These are phyloP conservation scores for Acanthococcus lagerstroemiae DNA, from an alignment of 2,888 invertebrate genomes.

Conservation along the genomic window DNA sequence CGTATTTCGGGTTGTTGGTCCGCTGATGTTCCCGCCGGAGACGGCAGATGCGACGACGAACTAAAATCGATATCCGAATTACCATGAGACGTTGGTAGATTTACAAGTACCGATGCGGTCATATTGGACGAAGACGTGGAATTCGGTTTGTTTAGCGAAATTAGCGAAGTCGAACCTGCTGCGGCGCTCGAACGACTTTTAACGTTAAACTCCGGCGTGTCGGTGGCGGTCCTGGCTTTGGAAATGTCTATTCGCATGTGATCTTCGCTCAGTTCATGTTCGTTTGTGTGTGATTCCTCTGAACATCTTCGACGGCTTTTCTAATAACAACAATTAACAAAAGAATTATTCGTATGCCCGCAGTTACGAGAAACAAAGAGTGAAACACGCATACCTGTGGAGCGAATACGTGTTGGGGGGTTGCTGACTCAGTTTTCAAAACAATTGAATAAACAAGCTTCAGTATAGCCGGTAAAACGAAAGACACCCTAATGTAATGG, in stretches of 20 bases:
- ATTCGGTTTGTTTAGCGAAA: conserved; percentile 39
- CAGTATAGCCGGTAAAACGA: too few species aligned
- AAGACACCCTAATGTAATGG: too few species aligned
- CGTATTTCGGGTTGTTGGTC: conserved; percentile 40
- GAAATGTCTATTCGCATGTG: conserved; percentile 31
- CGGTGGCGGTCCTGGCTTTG: conserved; percentile 27
- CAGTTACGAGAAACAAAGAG: background rate
- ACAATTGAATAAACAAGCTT: too few species aligned
- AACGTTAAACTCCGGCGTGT: conserved; percentile 27
- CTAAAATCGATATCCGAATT: conserved; percentile 40
- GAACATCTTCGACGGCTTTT: conserved; percentile 33
- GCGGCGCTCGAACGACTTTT: conserved; percentile 19
- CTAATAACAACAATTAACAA: conserved; percentile 32
- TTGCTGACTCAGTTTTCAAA: too few species aligned
- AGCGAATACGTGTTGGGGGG: too few species aligned
- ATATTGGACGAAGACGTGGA: conserved; percentile 40
- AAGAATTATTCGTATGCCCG: conserved; percentile 8
- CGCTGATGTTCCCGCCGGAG: conserved; percentile 38
- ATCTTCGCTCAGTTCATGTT: conserved; percentile 32
- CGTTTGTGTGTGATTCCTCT: conserved; percentile 33
- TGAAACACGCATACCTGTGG: background rate
- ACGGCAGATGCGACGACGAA: conserved; percentile 38
- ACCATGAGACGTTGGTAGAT: conserved; percentile 40
- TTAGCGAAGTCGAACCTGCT: conserved; percentile 33
- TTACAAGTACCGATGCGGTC: conserved; percentile 40